These are phyloP conservation scores for Plectrocnemia conspersa DNA, from an alignment of 1,140 invertebrate genomes.

Conservation along the genomic window DNA sequence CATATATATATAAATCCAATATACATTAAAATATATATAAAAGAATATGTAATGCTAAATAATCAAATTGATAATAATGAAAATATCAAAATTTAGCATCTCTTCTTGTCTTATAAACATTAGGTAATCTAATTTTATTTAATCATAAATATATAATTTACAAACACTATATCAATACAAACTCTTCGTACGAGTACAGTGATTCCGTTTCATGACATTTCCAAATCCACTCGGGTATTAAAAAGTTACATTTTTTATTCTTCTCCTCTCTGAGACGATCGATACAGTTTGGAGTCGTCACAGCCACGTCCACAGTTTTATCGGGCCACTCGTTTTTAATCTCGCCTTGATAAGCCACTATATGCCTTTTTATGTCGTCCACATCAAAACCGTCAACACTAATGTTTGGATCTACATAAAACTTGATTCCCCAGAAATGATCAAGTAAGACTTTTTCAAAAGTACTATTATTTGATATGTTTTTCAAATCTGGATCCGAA, in stretches of 20 bases:
- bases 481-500: constrained; percentile 19
- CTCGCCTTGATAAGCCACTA: constrained; percentile 26
- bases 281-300: constrained; percentile 18
- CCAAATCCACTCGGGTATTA: constrained; percentile 31
- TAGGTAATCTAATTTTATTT: too few relatives aligned
- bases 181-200: constrained; percentile 21
- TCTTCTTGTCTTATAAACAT: too few relatives aligned
- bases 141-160: not conserved
- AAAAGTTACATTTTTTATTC: constrained; percentile 28
- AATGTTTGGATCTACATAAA: constrained; percentile 27
- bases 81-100: too few relatives aligned
- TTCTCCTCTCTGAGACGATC: constrained; percentile 10
- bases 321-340: constrained; percentile 24
- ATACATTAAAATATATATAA: not conserved
- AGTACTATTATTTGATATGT: not conserved
- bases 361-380: constrained; percentile 21
- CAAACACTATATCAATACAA: constrained; percentile 5
- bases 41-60: not conserved
- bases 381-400: constrained; percentile 6
- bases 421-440: constrained; percentile 29
- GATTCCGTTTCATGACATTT: constrained; percentile 27
- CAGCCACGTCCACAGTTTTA: constrained; percentile 18
- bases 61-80: too few relatives aligned
- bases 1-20: constrained; percentile 1
- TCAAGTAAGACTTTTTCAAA: not conserved